Conservation (phyloP, 1,140 invertebrate genomes). For the Homarus americanus region DNA sequence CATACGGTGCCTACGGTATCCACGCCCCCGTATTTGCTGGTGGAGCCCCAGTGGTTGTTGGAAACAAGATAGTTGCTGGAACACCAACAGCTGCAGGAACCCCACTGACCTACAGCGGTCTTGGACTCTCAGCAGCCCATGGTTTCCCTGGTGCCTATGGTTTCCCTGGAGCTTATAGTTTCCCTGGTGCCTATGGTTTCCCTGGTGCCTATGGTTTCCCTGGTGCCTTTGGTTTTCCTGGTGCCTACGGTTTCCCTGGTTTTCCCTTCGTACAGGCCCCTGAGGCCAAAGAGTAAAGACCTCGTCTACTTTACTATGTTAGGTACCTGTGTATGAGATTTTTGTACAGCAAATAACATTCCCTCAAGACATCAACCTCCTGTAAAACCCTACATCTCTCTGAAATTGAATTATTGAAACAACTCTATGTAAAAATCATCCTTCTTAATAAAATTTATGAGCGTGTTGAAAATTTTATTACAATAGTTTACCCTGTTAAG, state of each 20-base stretch:
- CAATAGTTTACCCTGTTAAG: too few species aligned
- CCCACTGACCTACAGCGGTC: neutral
- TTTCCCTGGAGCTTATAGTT: neutral
- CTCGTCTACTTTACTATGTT: neutral
- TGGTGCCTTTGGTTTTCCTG: neutral
- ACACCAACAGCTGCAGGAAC: neutral
- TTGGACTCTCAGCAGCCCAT: neutral
- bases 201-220: too few species aligned
- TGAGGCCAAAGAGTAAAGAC: neutral
- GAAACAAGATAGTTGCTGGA: neutral
- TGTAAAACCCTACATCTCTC: neutral
- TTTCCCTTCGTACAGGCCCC: neutral
- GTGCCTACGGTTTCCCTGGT: neutral
- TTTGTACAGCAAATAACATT: too few species aligned
- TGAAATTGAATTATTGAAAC: too few species aligned
- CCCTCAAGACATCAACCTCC: neutral
- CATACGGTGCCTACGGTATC: conserved; percentile 17
- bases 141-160: too few species aligned
- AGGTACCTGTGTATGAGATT: neutral
- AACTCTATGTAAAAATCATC: too few species aligned
- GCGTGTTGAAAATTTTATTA: too few species aligned
- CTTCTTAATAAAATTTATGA: too few species aligned
- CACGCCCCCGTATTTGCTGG: conserved; percentile 2
- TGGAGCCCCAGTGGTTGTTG: neutral
- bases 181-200: too few species aligned